A percentile compares a stretch with the other conserved stretches of the same genome.
Conservation (phyloP, 2,888 invertebrate genomes). For the Drosophila bunnanda region DNA sequence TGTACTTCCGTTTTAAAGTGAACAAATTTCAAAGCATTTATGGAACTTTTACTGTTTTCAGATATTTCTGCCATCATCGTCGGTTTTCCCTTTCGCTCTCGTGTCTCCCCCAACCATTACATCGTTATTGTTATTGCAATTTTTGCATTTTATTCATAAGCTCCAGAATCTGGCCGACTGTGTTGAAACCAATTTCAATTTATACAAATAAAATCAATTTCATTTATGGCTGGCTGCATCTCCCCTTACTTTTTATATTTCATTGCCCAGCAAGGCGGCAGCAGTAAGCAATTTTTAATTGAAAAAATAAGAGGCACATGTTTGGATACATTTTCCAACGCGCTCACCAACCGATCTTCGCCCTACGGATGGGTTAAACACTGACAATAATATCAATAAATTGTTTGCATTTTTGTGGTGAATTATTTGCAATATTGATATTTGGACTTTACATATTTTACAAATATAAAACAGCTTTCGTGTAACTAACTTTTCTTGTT, state of each 20-base stretch:
- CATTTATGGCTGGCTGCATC: conserved; percentile 27
- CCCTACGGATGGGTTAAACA: background rate
- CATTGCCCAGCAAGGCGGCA: background rate
- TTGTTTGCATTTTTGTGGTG: background rate
- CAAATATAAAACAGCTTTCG: no score
- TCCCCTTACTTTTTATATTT: conserved; percentile 9
- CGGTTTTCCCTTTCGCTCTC: conserved; percentile 7
- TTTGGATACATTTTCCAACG: background rate
- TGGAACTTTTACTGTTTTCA: conserved; percentile 8
- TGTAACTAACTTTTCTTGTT: background rate
- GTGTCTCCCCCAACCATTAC: background rate
- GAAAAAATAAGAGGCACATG: conserved; percentile 3
- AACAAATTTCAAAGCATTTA: background rate
- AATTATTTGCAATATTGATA: background rate
- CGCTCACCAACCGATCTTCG: conserved; percentile 1
- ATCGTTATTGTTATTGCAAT: conserved; percentile 23
- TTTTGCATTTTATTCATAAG: conserved; percentile 41
- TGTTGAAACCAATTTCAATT: conserved; percentile 40
- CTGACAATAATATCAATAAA: background rate
- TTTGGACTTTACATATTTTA: background rate
- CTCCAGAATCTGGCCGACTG: conserved; percentile 22
- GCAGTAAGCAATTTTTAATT: conserved; percentile 46
- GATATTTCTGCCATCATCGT: background rate
- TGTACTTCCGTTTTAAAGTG: background rate
- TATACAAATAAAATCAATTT: conserved; percentile 46